Conservation (phyloP, 2,113 vertebrate genomes). For the Ancistrus triradiatus region DNA sequence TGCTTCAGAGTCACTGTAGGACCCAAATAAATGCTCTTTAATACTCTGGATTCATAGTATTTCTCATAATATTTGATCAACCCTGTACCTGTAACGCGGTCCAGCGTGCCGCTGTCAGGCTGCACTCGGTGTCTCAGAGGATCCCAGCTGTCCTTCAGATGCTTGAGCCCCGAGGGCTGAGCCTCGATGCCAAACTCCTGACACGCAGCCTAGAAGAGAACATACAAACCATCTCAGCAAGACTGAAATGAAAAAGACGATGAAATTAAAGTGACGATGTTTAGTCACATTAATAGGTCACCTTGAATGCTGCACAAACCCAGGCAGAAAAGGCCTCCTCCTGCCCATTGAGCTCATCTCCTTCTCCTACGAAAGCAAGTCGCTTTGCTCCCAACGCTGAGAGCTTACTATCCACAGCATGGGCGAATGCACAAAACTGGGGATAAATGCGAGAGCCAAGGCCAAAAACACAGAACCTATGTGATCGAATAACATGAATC, state of each 20-base stretch:
- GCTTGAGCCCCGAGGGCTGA: conserved; percentile 62
- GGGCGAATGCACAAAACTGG: conserved; percentile 82
- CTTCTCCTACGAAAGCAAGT: conserved; percentile 66
- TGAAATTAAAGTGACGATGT: no score
- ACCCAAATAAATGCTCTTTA: not conserved
- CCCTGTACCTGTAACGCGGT: conserved; percentile 70
- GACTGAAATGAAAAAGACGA: not conserved
- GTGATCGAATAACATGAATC: not conserved
- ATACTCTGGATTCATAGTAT: no score
- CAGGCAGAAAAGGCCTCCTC: conserved; percentile 75
- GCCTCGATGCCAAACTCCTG: conserved; percentile 66
- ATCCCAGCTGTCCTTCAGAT: conserved; percentile 64
- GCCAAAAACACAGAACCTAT: conserved; percentile 80
- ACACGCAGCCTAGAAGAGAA: conserved; percentile 69
- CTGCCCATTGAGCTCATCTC: conserved; percentile 78
- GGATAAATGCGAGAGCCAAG: conserved; percentile 85
- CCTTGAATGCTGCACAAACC: conserved; percentile 75
- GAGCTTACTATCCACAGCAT: conserved; percentile 70
- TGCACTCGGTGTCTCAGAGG: conserved; percentile 60
- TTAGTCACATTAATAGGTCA: no score
- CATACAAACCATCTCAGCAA: not conserved
- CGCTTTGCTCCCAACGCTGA: conserved; percentile 68
- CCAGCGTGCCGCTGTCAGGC: conserved; percentile 55
- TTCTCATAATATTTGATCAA: no score
- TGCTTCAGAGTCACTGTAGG: no score